Percentiles rank a stretch among this genome's conserved stretches.
Evolutionary conservation across 2,888 invertebrate genomes (phyloP).

Genomic region (Andrena bicolor): DNA sequence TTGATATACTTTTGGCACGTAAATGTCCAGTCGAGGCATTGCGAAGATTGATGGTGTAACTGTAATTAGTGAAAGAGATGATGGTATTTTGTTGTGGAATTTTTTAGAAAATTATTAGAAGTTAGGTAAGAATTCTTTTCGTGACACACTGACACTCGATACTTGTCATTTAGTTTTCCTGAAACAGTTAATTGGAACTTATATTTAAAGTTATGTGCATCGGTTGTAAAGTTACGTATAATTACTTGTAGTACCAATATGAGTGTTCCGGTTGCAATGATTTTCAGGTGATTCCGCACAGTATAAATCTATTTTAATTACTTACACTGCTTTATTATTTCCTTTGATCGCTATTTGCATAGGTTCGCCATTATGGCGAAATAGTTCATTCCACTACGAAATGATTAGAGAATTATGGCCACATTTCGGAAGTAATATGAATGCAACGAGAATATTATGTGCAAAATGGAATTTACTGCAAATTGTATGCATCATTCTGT

Average conservation of each 20-base stretch:
- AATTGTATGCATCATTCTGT: neutral
- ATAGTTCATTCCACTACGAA: slow-evolving; percentile 8
- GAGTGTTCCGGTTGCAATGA: neutral
- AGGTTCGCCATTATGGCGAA: slow-evolving; percentile 9
- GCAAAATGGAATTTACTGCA: neutral
- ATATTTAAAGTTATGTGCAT: too few species aligned
- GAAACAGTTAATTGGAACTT: too few species aligned
- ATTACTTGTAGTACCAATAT: neutral
- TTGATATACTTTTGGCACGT: neutral
- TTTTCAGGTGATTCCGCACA: slow-evolving; percentile 6
- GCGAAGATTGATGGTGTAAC: neutral
- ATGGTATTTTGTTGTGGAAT: neutral
- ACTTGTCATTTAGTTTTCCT: too few species aligned
- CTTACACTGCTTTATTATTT: slow-evolving; percentile 28
- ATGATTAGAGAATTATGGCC: slow-evolving; percentile 19
- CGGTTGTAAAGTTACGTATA: neutral
- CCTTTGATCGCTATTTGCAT: slow-evolving; percentile 37
- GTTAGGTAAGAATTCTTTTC: too few species aligned
- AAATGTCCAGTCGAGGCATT: neutral
- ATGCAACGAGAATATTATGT: slow-evolving; percentile 7
- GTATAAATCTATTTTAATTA: slow-evolving; percentile 56
- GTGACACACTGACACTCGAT: too few species aligned
- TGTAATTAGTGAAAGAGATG: neutral
- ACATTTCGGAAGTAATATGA: slow-evolving; percentile 19
- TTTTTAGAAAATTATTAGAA: too few species aligned